Conservation (phyloP, 2,888 invertebrate species). For the Smittia aterrima region DNA sequence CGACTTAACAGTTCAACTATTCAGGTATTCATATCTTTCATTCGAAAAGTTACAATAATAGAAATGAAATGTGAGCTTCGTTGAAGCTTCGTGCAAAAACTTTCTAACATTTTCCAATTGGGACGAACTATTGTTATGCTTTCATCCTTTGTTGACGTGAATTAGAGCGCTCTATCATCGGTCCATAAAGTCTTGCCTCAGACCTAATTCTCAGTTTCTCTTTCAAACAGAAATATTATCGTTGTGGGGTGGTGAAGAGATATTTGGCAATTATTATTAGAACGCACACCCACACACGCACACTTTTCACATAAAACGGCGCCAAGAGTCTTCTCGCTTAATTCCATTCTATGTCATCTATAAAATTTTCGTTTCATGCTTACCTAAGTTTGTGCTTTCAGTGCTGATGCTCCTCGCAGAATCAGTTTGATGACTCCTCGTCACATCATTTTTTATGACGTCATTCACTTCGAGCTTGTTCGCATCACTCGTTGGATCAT, state of each 20-base stretch:
- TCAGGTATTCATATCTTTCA: too few relatives aligned
- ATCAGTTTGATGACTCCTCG: neutral
- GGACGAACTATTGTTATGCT: neutral
- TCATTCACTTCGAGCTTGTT: neutral
- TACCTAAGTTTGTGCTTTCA: constrained; percentile 28
- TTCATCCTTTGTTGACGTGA: neutral
- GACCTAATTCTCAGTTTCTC: neutral
- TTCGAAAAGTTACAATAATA: too few relatives aligned
- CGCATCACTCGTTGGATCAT: neutral
- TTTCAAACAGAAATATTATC: neutral
- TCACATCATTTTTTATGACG: neutral
- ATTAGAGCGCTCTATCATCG: neutral
- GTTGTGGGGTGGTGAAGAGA: neutral
- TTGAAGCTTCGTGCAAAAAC: too few relatives aligned
- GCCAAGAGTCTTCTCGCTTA: constrained; percentile 11
- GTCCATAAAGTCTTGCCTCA: neutral
- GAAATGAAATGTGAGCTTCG: too few relatives aligned
- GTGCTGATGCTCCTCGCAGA: constrained; percentile 1
- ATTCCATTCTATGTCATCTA: neutral
- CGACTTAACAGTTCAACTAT: too few relatives aligned
- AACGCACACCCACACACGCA: constrained; percentile 14
- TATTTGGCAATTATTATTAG: constrained; percentile 7
- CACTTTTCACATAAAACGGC: neutral
- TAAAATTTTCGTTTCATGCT: neutral
- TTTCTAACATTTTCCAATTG: neutral